Evolutionary conservation across 2,113 vertebrate species (phyloP), one percentile per base, ranked within the genome.

Genomic region (Semnornis frantzii): DNA sequence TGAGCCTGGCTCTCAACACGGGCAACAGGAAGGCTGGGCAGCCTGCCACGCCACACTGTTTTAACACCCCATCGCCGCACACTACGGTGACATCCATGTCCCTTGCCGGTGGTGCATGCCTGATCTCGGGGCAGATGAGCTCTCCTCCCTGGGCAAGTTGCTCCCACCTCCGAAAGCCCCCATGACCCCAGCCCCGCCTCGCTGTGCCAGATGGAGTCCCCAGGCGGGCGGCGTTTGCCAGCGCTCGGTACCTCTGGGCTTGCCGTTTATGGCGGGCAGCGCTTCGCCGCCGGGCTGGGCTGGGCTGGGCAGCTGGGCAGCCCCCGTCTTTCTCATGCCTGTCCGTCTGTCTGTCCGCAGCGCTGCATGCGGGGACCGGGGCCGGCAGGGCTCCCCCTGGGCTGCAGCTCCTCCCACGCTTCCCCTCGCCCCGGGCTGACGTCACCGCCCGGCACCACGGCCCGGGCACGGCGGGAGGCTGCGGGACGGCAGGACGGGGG

Each of bases 371-470:
- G 20, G 94, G 93, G 89, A 64, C 85, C 5, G 19, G 8, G 31
- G 75, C 75, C 19, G 6, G 27, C 31, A 82, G 81, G 59, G 63
- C 34, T 91, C 85, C 75, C 90, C 85, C 58, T 10, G 17, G 46
- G 64, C 87, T 70, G 88, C 62, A 84, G 58, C 96, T 94, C 96
- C 95, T 89, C 95, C 97, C 78, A 87, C 83, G 24, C 93, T 97
- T 98, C 97, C 97, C 97, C 80, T 87, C 85, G 87, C 76, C 64
- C 4, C 37, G 31, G 86, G 94, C 95, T 98, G 97, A 97, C 97
- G 97, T 97, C 97, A 97, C 95, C 81, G 71, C 92, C 76, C 94
- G 95, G 97, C 94, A 84, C 96, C 85, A 59, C 89, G 77, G 91
- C 95, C 95, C 85, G 25, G 89, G 64, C 31, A 27, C 82, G 92